Evolutionary conservation across 2,888 invertebrate genomes (phyloP).

Genomic region (Pollenia angustigena): DNA sequence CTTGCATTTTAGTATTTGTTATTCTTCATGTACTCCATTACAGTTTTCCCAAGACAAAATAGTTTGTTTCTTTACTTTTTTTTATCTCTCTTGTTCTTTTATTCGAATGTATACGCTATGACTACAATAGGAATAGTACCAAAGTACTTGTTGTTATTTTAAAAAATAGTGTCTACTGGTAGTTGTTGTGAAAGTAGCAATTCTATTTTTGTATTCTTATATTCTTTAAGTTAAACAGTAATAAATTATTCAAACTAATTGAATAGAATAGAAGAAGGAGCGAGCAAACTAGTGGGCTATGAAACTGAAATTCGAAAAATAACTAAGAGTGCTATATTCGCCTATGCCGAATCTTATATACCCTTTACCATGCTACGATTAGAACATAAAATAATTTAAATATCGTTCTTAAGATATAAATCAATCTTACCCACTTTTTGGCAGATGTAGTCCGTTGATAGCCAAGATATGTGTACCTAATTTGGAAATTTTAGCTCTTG

Average conservation of each 20-base stretch:
- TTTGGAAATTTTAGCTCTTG: no score
- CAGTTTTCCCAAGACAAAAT: constrained; percentile 64
- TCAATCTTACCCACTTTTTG: no score
- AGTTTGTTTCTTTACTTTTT: constrained; percentile 13
- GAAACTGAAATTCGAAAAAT: not conserved
- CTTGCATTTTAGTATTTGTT: constrained; percentile 30
- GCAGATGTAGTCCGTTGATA: no score
- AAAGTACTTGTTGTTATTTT: not conserved
- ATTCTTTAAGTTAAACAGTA: constrained; percentile 60
- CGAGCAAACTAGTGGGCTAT: not conserved
- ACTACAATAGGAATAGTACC: constrained; percentile 1
- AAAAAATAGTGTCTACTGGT: not conserved
- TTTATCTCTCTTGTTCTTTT: not conserved
- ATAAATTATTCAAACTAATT: constrained; percentile 71
- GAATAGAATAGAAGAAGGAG: constrained; percentile 45
- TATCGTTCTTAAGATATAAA: no score
- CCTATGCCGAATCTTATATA: no score
- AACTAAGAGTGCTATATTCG: not conserved
- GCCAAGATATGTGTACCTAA: no score
- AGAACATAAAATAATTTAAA: no score
- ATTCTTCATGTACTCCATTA: constrained; percentile 42
- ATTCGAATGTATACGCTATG: constrained; percentile 9
- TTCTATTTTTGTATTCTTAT: constrained; percentile 6
- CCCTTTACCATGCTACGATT: no score
- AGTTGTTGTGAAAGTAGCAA: constrained; percentile 1